Evolutionary conservation across 2,888 invertebrate species (phyloP).

Genomic region (Invenusta paracnida): DNA sequence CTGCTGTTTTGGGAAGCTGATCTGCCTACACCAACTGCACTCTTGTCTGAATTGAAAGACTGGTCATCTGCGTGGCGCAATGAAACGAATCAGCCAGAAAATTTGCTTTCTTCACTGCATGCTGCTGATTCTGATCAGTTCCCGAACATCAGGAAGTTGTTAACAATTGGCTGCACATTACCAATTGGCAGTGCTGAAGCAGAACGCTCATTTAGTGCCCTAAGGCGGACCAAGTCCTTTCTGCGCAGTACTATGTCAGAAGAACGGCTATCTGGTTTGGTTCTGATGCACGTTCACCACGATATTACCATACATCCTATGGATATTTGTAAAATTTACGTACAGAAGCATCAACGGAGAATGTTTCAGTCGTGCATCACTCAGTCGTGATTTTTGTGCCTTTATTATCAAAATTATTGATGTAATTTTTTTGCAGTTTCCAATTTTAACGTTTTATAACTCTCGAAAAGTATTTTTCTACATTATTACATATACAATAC

Average conservation of each 20-base stretch:
- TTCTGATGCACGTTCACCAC: slow-evolving; percentile 25
- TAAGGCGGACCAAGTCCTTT: slow-evolving; percentile 20
- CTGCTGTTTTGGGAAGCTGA: slow-evolving; percentile 30
- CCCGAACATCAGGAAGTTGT: slow-evolving; percentile 35
- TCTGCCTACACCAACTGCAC: slow-evolving; percentile 33
- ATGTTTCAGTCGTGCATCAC: not conserved
- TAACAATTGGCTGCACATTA: slow-evolving; percentile 36
- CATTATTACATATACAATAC: not conserved
- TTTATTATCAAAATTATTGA: too few relatives aligned
- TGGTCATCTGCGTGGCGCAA: slow-evolving; percentile 8
- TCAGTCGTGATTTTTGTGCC: not conserved
- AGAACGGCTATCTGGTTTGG: slow-evolving; percentile 33
- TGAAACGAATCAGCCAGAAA: slow-evolving; percentile 26
- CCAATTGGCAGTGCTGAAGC: slow-evolving; percentile 31
- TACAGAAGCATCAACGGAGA: not conserved
- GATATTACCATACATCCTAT: slow-evolving; percentile 9
- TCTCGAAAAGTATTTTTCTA: not conserved
- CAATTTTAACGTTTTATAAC: not conserved
- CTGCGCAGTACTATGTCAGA: slow-evolving; percentile 33
- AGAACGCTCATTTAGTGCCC: slow-evolving; percentile 36
- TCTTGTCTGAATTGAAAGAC: slow-evolving; percentile 24
- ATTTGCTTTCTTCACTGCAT: slow-evolving; percentile 21
- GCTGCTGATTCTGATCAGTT: slow-evolving; percentile 31
- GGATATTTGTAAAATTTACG: not conserved
- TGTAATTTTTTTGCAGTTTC: too few relatives aligned